A percentile compares a stretch with the other conserved stretches of the same genome.
Evolutionary conservation across 2,113 vertebrate species (phyloP).

Genomic region (Aptenodytes patagonicus): DNA sequence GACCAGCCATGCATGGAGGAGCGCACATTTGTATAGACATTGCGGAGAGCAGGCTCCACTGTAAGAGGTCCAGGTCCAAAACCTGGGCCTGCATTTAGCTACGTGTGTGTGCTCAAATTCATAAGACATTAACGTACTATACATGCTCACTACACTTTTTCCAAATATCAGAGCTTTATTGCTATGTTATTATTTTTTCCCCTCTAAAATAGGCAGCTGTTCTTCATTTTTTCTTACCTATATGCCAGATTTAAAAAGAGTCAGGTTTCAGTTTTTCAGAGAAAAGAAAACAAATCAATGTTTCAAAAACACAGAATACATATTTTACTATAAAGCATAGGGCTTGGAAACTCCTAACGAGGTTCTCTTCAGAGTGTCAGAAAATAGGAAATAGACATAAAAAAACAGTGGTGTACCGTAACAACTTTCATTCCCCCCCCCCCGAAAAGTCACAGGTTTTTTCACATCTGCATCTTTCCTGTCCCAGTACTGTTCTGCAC

Average conservation of each 20-base stretch:
- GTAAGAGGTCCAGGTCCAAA: not conserved
- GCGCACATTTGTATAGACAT: not conserved
- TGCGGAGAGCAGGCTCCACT: not conserved
- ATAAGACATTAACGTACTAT: not conserved
- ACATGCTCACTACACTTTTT: not conserved
- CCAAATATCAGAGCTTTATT: not conserved
- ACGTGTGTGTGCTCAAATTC: not conserved
- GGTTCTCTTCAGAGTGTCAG: not conserved
- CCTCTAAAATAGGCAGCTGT: not conserved
- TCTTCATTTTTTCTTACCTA: not conserved
- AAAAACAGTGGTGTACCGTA: rapidly evolving
- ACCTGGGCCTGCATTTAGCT: not conserved
- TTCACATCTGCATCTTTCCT: not conserved
- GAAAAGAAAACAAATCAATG: not conserved
- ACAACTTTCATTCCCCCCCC: not conserved
- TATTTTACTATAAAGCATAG: not conserved
- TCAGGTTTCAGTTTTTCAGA: not conserved
- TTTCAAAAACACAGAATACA: not conserved
- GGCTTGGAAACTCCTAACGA: not conserved
- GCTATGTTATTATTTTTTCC: not conserved
- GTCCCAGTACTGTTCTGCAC: not conserved
- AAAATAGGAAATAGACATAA: not conserved
- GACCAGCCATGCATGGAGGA: slow-evolving; percentile 14
- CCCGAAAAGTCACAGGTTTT: not conserved
- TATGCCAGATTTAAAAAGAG: not conserved